These are phyloP conservation scores for Morinoia aosen DNA, from an alignment of 2,888 invertebrate species.

Conservation along the genomic window DNA sequence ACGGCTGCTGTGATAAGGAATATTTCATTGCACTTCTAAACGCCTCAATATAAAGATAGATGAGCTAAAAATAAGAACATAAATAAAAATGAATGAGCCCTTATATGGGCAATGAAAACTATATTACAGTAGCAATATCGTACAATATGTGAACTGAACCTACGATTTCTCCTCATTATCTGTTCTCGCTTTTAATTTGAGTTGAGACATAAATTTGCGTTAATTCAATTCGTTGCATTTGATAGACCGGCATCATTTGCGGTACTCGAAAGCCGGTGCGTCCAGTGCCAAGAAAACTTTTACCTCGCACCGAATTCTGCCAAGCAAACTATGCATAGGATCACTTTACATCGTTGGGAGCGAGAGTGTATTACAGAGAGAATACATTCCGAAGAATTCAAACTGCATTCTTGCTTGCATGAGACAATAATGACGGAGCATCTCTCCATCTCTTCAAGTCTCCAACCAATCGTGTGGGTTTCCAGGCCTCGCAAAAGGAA, in stretches of 20 bases:
- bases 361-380: background rate
- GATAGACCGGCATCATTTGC: background rate
- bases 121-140: slow-evolving; percentile 13
- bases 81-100: slow-evolving; percentile 37
- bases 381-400: background rate
- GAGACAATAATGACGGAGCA: background rate
- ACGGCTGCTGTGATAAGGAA: background rate
- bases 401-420: background rate
- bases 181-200: background rate
- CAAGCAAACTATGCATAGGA: no score
- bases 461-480: background rate
- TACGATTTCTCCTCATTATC: slow-evolving; percentile 5
- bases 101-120: background rate
- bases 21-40: background rate
- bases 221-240: background rate
- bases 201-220: background rate
- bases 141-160: slow-evolving; percentile 43
- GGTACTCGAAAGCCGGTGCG: background rate
- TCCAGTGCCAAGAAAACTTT: no score
- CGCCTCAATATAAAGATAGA: background rate
- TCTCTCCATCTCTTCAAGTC: background rate
- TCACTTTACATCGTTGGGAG: no score
- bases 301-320: no score
- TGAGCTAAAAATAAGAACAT: background rate
- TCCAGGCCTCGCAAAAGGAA: background rate